Conservation (phyloP, 2,113 vertebrate species). For the Struthio camelus region DNA sequence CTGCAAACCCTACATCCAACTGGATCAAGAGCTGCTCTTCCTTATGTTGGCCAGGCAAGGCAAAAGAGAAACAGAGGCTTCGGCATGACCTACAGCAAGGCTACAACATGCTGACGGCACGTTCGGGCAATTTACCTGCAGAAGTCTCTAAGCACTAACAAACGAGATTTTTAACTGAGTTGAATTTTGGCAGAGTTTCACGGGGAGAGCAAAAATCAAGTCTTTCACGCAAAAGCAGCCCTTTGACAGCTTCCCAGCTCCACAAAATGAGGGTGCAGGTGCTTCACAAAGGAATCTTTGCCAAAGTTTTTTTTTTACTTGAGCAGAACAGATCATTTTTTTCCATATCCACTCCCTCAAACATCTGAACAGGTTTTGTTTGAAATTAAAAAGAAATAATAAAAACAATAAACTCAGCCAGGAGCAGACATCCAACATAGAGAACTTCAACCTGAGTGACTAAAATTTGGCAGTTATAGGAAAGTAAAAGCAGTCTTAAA, state of each 20-base stretch:
- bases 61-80: not conserved
- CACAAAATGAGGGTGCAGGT: not conserved
- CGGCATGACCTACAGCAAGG: not conserved
- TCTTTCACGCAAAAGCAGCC: not conserved
- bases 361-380: not conserved
- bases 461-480: slow-evolving; percentile 39
- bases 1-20: not conserved
- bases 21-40: not conserved
- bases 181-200: not conserved
- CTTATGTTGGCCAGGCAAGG: not conserved
- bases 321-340: not conserved
- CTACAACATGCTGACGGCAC: no score
- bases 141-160: not conserved
- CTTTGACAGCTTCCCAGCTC: not conserved
- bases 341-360: not conserved
- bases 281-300: not conserved
- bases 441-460: slow-evolving; percentile 30
- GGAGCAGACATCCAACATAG: not conserved
- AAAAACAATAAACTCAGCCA: not conserved
- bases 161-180: no score
- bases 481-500: not conserved
- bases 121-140: not conserved
- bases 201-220: not conserved
- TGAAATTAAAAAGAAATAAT: not conserved
- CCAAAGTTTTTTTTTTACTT: not conserved